phyloP scores from a whole-genome alignment of 2,113 vertebrate genomes.

The Morone chrysops region DNA sequence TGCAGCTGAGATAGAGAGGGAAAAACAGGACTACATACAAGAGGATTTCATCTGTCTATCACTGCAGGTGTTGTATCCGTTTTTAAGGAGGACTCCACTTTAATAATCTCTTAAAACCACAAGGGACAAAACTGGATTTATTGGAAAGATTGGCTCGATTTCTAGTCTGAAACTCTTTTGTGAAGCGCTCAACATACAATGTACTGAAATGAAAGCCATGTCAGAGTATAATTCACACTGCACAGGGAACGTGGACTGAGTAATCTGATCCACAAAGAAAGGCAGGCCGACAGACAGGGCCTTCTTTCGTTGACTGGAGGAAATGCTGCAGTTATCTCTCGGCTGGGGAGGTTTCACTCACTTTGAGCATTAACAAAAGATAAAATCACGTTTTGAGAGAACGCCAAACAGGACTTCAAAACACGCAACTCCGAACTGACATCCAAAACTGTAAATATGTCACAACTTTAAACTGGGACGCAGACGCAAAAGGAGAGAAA shows the following conservation, averaged over 20 bases:
- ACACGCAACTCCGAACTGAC: slow-evolving; percentile 18
- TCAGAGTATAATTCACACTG: no score
- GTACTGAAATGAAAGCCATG: background rate
- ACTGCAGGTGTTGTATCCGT: slow-evolving; percentile 25
- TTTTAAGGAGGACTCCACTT: slow-evolving; percentile 23
- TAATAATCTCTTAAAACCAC: slow-evolving; percentile 2
- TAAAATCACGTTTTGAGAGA: background rate
- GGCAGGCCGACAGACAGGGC: background rate
- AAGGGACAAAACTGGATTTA: background rate
- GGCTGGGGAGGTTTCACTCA: slow-evolving; percentile 8
- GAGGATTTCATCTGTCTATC: no score
- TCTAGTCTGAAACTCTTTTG: slow-evolving; percentile 17
- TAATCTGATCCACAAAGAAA: slow-evolving; percentile 34
- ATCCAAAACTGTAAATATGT: slow-evolving; percentile 23
- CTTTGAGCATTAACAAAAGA: slow-evolving; percentile 31
- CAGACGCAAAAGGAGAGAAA: slow-evolving; percentile 38
- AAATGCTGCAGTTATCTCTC: slow-evolving; percentile 30
- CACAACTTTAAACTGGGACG: slow-evolving; percentile 51
- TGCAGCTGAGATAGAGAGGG: background rate
- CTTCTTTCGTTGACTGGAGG: slow-evolving; percentile 24
- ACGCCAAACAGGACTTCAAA: slow-evolving; percentile 6
- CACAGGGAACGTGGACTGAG: background rate
- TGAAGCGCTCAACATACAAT: background rate
- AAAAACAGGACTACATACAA: background rate
- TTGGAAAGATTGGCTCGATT: slow-evolving; percentile 17